A percentile compares a stretch with the other conserved stretches of the same genome.
These are phyloP conservation scores for Terrapene triunguis DNA, from an alignment of 2,113 vertebrate genomes.

Conservation along the genomic window DNA sequence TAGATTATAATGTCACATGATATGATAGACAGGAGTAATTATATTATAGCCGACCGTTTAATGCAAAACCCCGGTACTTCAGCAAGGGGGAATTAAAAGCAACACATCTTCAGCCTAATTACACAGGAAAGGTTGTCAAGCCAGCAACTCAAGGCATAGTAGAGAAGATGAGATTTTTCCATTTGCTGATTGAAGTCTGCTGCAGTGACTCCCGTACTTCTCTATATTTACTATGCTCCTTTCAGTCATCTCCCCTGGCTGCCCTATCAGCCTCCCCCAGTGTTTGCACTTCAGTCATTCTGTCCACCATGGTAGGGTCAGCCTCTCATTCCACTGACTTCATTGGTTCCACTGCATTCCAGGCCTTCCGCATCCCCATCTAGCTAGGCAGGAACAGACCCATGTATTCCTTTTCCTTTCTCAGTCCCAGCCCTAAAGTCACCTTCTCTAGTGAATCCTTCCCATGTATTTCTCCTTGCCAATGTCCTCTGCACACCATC, in stretches of 20 bases:
- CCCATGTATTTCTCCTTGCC: neutral
- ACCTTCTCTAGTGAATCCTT: neutral
- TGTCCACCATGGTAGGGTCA: neutral
- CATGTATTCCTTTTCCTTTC: neutral
- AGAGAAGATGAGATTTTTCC: neutral
- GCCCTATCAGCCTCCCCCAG: neutral
- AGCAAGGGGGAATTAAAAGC: conserved; percentile 20
- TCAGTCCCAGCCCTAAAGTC: neutral
- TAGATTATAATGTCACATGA: conserved; percentile 55
- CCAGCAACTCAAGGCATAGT: neutral
- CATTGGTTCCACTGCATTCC: neutral
- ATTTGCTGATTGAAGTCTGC: neutral
- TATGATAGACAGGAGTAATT: conserved; percentile 26
- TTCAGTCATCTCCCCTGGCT: neutral
- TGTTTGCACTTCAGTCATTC: neutral
- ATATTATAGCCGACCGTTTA: conserved; percentile 18
- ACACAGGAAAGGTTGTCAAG: neutral
- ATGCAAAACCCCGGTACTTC: neutral
- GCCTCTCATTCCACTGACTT: neutral
- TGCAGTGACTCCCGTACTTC: neutral
- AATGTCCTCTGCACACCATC: neutral
- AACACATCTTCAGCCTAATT: neutral
- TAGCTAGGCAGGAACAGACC: neutral
- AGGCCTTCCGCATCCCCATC: neutral
- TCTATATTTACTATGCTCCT: neutral